A percentile compares a stretch with the other conserved stretches of the same genome.
Evolutionary conservation across 2,797 vertebrate species (phyloP).

Genomic region (Eurystomus glaucurus): DNA sequence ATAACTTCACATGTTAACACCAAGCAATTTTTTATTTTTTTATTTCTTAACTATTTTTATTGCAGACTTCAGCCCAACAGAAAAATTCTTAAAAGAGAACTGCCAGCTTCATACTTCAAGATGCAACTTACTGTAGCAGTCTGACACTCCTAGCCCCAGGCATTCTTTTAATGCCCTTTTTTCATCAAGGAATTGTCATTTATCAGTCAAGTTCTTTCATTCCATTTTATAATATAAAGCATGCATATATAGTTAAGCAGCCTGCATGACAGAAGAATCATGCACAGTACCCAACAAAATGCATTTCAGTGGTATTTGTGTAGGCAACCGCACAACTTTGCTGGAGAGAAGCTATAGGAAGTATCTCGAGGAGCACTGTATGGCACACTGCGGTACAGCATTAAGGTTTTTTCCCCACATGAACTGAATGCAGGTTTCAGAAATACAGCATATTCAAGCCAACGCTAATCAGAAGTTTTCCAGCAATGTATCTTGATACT

Average conservation of each 20-base stretch:
- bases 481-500: neutral
- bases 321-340: neutral
- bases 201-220: neutral
- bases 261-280: neutral
- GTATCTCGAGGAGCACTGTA: neutral
- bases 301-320: neutral
- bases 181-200: neutral
- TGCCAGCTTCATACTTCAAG: neutral
- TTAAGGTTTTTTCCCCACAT: neutral
- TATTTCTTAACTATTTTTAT: neutral
- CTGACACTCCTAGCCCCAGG: neutral
- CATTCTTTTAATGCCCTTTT: neutral
- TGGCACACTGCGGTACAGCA: neutral
- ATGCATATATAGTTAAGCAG: neutral
- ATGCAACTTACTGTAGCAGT: neutral
- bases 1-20: neutral
- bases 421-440: rapidly evolving
- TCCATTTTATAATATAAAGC: neutral
- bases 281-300: neutral
- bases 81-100: neutral
- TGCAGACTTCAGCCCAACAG: neutral
- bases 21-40: neutral
- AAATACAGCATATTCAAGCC: neutral
- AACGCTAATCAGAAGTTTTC: neutral
- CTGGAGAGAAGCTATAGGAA: neutral